Percentiles rank a stretch among this genome's conserved stretches.
Conservation (phyloP, 2,888 invertebrate genomes). For the Linhomoeus sp. region DNA sequence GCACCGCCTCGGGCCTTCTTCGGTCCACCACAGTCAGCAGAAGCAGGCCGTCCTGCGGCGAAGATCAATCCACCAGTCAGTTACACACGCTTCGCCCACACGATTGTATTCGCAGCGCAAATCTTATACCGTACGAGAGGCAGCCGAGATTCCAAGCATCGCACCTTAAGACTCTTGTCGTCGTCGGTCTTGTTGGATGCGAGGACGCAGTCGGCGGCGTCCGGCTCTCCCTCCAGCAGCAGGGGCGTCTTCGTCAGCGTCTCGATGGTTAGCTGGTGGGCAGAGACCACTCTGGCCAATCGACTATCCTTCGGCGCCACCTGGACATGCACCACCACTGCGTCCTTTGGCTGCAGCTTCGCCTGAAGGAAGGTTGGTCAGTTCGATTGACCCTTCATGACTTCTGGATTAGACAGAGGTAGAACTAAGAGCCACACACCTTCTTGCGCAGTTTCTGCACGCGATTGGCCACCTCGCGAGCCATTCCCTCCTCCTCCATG, state of each 20-base stretch:
- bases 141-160: too few species aligned
- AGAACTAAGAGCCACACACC: slow-evolving; percentile 16
- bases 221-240: too few species aligned
- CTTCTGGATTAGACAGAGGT: background rate
- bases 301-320: background rate
- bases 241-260: background rate
- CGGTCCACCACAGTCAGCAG: too few species aligned
- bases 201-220: too few species aligned
- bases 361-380: slow-evolving; percentile 10
- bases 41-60: too few species aligned
- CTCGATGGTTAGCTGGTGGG: background rate
- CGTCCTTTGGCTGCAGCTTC: slow-evolving; percentile 15
- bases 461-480: slow-evolving; percentile 83
- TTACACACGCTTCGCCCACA: too few species aligned
- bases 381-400: background rate
- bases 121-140: too few species aligned
- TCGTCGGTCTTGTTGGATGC: too few species aligned
- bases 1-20: too few species aligned
- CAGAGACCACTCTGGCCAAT: background rate
- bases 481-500: slow-evolving; percentile 78
- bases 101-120: too few species aligned
- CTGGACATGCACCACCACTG: slow-evolving; percentile 8
- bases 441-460: slow-evolving; percentile 89
- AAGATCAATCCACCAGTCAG: too few species aligned
- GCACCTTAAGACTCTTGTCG: too few species aligned